Evolutionary conservation across 2,888 invertebrate species (phyloP).

Genomic region (Aphidoletes aphidimyza): DNA sequence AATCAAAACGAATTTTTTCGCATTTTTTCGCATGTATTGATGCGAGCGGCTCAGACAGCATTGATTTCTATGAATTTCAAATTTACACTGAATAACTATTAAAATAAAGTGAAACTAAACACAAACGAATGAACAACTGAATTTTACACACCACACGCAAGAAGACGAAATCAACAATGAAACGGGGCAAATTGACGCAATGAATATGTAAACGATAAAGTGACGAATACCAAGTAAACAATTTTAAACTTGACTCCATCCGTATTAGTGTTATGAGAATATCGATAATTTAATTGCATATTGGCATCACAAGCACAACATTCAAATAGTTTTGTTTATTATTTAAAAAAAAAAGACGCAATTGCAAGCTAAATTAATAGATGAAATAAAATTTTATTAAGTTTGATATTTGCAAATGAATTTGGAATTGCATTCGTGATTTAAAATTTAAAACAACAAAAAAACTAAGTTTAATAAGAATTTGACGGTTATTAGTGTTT

Average conservation of each 20-base stretch:
- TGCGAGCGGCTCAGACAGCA: no score
- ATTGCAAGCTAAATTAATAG: background rate
- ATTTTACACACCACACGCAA: no score
- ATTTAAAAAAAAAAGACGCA: background rate
- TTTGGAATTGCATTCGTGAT: background rate
- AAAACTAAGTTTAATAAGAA: no score
- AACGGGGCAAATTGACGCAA: background rate
- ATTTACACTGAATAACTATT: no score
- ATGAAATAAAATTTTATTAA: background rate
- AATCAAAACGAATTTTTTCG: no score
- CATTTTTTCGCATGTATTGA: no score
- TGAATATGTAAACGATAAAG: conserved; percentile 5
- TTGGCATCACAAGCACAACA: background rate
- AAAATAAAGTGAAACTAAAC: no score
- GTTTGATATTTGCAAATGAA: background rate
- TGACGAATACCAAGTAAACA: background rate
- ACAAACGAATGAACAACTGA: background rate
- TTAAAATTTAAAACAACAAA: no score
- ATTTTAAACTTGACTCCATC: conserved; percentile 16
- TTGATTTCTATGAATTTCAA: no score
- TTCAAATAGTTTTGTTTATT: background rate
- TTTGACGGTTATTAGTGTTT: no score
- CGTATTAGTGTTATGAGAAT: background rate
- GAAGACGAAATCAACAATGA: background rate
- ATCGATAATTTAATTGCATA: conserved; percentile 2